A percentile compares a stretch with the other conserved stretches of the same genome.
phyloP scores from a whole-genome alignment of 2,113 vertebrate species.

The Cavia aperea region DNA sequence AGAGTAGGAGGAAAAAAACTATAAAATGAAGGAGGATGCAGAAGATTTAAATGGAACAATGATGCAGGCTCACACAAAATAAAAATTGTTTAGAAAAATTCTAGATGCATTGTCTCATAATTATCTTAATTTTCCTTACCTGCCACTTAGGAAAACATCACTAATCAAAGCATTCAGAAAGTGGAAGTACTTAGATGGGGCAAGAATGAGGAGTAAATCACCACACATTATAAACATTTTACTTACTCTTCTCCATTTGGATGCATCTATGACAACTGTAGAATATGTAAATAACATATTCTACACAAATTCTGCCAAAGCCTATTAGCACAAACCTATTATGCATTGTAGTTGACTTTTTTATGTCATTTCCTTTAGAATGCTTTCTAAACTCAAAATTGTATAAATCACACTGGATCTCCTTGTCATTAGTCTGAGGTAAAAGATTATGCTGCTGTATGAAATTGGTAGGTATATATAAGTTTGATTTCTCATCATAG shows the following conservation, averaged over 20 bases:
- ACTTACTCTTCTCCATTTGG: background rate
- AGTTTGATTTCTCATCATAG: slow-evolving; percentile 48
- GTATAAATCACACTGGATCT: background rate
- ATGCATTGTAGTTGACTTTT: background rate
- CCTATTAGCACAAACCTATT: slow-evolving; percentile 24
- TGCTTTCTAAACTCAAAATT: slow-evolving; percentile 37
- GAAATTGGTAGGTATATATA: slow-evolving; percentile 30
- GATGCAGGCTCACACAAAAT: background rate
- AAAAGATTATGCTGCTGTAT: slow-evolving; percentile 32
- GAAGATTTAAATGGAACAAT: background rate
- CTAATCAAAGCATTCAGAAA: background rate
- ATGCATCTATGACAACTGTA: background rate
- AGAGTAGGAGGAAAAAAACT: background rate
- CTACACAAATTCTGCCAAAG: slow-evolving; percentile 38
- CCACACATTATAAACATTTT: background rate
- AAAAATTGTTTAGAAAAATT: background rate
- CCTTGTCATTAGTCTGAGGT: slow-evolving; percentile 33
- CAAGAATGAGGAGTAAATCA: background rate
- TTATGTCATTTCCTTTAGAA: slow-evolving; percentile 41
- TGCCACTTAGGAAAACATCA: background rate
- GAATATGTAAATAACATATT: background rate
- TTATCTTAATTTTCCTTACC: background rate
- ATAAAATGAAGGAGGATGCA: background rate
- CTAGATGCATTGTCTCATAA: background rate
- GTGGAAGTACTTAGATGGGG: background rate